phyloP scores from a whole-genome alignment of 2,797 vertebrate species.

The Bradypodion ventrale region DNA sequence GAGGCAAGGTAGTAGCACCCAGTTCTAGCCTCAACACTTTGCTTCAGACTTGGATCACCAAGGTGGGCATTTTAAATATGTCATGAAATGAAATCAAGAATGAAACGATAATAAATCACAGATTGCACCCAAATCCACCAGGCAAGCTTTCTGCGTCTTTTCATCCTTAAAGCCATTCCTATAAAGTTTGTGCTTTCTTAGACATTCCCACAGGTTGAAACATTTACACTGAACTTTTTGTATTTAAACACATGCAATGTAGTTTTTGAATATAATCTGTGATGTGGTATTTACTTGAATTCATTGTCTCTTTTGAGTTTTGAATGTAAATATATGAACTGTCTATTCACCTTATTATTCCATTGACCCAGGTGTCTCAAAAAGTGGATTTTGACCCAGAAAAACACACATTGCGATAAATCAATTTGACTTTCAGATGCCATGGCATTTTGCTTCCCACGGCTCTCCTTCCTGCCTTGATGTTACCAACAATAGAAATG shows the following conservation, averaged over 20 bases:
- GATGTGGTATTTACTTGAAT: too few relatives aligned
- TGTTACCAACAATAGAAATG: not conserved
- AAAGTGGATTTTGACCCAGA: too few relatives aligned
- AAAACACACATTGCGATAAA: too few relatives aligned
- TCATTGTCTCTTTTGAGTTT: too few relatives aligned
- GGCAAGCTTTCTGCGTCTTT: not conserved
- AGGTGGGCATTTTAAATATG: not conserved
- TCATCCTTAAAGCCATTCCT: not conserved
- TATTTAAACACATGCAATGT: too few relatives aligned
- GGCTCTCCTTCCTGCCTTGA: too few relatives aligned
- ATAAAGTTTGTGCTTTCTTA: not conserved
- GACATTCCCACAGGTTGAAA: not conserved
- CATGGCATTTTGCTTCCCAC: too few relatives aligned
- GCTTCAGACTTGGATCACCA: conserved; percentile 10
- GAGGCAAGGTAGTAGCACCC: conserved; percentile 11
- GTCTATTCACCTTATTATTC: too few relatives aligned
- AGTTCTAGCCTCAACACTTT: conserved; percentile 10
- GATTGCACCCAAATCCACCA: not conserved
- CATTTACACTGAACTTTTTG: not conserved
- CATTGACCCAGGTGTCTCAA: too few relatives aligned
- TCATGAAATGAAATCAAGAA: conserved; percentile 41
- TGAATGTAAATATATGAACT: too few relatives aligned
- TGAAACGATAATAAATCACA: not conserved
- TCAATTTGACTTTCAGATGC: too few relatives aligned
- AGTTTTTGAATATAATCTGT: too few relatives aligned